Evolutionary conservation across 2,888 invertebrate genomes (phyloP), one percentile per base, ranked within the genome.

Genomic region (Spodoptera exigua): DNA sequence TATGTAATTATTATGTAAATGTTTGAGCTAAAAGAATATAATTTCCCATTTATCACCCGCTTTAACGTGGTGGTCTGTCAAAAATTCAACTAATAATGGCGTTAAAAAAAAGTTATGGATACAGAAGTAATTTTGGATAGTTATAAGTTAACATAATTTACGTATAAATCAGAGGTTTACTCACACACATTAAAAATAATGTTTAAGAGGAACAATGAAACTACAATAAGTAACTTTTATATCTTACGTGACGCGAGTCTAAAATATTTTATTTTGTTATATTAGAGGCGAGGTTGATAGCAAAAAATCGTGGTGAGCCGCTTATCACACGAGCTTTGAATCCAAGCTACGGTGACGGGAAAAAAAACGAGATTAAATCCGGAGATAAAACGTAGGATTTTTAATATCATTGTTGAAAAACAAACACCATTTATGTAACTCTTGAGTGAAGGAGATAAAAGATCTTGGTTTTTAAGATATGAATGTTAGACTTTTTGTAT

Each of bases 291-390:
- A 81, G 73, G 76, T 61, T 78, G 78, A 82, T 73, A 83, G 81
- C 80, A 79, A 87, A 86, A 84, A 84, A 79, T 70, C 67, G 61
- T 58, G 37, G 55, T 61, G 78, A 86, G 81, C 82, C 58, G 58
- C 82, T 88, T 87, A 85, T 85, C 86, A 78, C 43, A 45, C 61
- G 47, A 78, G 80, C 80, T 81, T 78, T 62, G 65, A 67, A 73
- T 77, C 74, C 72, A 61, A 82, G 84, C 84, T 85, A 9, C 83
- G 80, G 82, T 76, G 86, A 84, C 80, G 81, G 78, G 73, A 74
- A 74, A 80, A 82, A 81, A 85, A 81, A 81, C 73, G 66, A 76
- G 83, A 87, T 86, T 84, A 79, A 62, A 76, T 71, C 75, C 62
- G 46, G 7, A 78, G 84, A 86, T 85, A 85, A 76, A 61, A 59